Evolutionary conservation across 1,140 invertebrate species (phyloP).

Genomic region (Frieseomelitta varia): DNA sequence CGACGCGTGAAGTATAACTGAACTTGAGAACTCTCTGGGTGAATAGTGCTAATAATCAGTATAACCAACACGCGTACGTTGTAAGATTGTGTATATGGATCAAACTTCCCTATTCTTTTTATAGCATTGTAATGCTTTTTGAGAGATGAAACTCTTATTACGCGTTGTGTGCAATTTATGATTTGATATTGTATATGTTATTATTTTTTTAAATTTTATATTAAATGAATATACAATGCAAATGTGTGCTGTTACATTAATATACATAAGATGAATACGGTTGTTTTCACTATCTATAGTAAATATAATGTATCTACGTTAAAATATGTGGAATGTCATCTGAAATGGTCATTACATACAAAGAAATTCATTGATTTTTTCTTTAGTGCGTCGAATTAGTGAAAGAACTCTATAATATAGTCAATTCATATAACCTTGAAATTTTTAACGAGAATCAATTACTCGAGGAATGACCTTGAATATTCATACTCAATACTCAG

Average conservation of each 20-base stretch:
- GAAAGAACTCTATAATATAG: neutral
- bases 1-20: neutral
- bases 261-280: neutral
- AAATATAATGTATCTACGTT: neutral
- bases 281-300: neutral
- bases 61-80: neutral
- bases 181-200: neutral
- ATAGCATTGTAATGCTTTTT: neutral
- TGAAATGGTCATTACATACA: neutral
- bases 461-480: neutral
- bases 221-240: neutral
- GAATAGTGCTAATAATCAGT: slow-evolving; percentile 33
- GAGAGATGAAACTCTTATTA: neutral
- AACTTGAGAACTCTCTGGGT: slow-evolving; percentile 13
- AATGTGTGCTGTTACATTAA: neutral
- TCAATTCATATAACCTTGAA: neutral
- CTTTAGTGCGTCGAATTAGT: neutral
- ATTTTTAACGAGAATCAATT: neutral
- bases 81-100: neutral
- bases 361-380: no score
- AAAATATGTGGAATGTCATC: neutral
- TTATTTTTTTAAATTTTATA: neutral
- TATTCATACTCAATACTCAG: no score
- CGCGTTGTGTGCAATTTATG: neutral
- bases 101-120: neutral